Evolutionary conservation across 2,797 vertebrate genomes (phyloP).

Genomic region (Halcyon smyrnensis): DNA sequence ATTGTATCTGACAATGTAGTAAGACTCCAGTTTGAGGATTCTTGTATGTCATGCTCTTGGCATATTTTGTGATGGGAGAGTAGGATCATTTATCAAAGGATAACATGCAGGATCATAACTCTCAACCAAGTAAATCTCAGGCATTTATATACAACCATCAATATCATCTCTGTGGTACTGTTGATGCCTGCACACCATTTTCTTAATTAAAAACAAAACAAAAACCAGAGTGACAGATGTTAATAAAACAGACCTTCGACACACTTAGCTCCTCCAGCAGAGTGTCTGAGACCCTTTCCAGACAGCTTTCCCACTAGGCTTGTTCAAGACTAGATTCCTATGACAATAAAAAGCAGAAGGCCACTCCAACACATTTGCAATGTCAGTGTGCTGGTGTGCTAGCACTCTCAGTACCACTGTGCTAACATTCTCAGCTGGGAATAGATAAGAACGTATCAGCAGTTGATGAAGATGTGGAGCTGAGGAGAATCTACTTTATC

Average conservation of each 20-base stretch:
- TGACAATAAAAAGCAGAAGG: not conserved
- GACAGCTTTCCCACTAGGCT: not conserved
- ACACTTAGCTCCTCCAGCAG: not conserved
- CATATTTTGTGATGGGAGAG: not conserved
- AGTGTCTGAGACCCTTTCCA: not conserved
- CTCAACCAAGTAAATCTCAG: not conserved
- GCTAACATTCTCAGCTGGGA: not conserved
- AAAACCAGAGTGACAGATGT: not conserved
- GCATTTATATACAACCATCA: not conserved
- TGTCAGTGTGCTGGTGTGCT: not conserved
- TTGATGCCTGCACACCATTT: not conserved
- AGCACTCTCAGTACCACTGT: not conserved
- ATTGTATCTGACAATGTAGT: not conserved
- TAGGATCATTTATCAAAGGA: not conserved
- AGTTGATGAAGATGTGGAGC: not conserved
- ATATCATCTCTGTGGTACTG: not conserved
- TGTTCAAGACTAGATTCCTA: not conserved
- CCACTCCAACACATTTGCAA: not conserved
- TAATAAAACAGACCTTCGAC: not conserved
- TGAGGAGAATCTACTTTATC: fast-evolving
- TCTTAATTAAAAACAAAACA: not conserved
- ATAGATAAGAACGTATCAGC: not conserved
- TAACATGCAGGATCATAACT: not conserved
- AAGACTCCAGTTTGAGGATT: not conserved
- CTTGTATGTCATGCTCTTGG: not conserved